phyloP scores from a whole-genome alignment of 2,797 vertebrate species.

The Varecia variegata region DNA sequence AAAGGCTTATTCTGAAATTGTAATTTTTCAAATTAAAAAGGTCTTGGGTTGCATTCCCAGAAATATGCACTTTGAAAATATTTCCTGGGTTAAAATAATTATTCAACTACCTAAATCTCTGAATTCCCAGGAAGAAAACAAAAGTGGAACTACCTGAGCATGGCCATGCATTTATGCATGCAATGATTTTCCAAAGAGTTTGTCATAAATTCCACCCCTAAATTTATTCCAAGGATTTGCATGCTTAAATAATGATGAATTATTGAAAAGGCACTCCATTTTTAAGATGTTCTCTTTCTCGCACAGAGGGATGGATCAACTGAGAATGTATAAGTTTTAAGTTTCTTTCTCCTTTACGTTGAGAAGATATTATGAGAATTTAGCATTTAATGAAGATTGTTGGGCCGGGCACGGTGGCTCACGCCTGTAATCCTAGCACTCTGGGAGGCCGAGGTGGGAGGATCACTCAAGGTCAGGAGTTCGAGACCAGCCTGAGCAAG shows the following conservation, averaged over 20 bases:
- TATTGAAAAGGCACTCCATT: neutral
- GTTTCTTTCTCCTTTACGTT: neutral
- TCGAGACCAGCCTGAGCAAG: too few relatives aligned
- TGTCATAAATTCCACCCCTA: neutral
- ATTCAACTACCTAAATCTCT: neutral
- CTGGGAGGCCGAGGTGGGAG: too few relatives aligned
- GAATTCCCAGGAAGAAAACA: neutral
- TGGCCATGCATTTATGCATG: neutral
- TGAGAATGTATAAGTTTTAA: neutral
- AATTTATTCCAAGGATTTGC: neutral
- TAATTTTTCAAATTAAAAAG: conserved; percentile 14
- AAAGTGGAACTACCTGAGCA: neutral
- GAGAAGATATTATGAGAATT: neutral
- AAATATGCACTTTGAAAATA: neutral
- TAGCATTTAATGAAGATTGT: neutral
- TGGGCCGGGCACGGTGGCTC: too few relatives aligned
- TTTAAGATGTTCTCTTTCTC: neutral
- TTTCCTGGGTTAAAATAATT: neutral
- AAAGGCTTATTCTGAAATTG: conserved; percentile 27
- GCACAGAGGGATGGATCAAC: neutral
- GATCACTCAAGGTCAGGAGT: too few relatives aligned
- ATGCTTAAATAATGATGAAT: neutral
- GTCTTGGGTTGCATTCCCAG: neutral
- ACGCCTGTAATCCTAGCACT: too few relatives aligned
- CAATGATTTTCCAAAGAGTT: neutral